A percentile compares a stretch with the other conserved stretches of the same genome.
phyloP scores from a whole-genome alignment of 2,113 vertebrate genomes.

The Sisor rabdophorus region DNA sequence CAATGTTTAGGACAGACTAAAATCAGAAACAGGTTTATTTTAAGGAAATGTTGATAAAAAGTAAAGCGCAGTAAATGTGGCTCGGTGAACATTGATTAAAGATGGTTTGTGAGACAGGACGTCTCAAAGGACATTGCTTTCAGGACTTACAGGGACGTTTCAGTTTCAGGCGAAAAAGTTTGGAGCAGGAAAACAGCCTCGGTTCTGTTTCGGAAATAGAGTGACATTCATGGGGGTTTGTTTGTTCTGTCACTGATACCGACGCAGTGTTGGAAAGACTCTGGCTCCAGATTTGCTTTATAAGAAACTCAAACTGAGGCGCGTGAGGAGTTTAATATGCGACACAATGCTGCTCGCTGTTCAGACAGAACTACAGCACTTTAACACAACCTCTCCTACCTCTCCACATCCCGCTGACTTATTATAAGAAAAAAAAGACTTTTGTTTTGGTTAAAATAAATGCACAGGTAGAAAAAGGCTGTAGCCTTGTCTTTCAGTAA shows the following conservation, averaged over 20 bases:
- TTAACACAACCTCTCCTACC: too few relatives aligned
- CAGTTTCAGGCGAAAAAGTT: slow-evolving; percentile 21
- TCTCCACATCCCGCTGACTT: too few relatives aligned
- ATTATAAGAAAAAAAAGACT: too few relatives aligned
- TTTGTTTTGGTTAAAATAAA: too few relatives aligned
- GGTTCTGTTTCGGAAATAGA: slow-evolving; percentile 50
- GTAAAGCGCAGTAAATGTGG: slow-evolving; percentile 53
- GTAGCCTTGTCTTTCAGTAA: too few relatives aligned
- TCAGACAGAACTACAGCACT: slow-evolving; percentile 9
- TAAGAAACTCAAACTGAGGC: slow-evolving; percentile 56
- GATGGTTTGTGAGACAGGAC: slow-evolving; percentile 42
- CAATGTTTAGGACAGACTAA: slow-evolving; percentile 57
- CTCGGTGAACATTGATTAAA: slow-evolving; percentile 57
- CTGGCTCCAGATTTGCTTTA: slow-evolving; percentile 51
- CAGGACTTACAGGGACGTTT: slow-evolving; percentile 7
- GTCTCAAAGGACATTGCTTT: slow-evolving; percentile 2
- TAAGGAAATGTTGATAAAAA: slow-evolving; percentile 59
- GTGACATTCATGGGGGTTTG: slow-evolving; percentile 50
- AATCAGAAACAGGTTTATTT: slow-evolving; percentile 62
- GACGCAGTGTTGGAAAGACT: slow-evolving; percentile 58
- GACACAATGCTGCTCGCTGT: slow-evolving; percentile 50
- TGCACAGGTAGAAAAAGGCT: too few relatives aligned
- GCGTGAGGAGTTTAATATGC: slow-evolving; percentile 56
- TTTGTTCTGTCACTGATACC: slow-evolving; percentile 53
- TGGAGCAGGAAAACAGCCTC: slow-evolving; percentile 36